Percentiles rank a stretch among this genome's conserved stretches.
phyloP scores from a whole-genome alignment of 1,140 invertebrate species.

The Fopius arisanus region DNA sequence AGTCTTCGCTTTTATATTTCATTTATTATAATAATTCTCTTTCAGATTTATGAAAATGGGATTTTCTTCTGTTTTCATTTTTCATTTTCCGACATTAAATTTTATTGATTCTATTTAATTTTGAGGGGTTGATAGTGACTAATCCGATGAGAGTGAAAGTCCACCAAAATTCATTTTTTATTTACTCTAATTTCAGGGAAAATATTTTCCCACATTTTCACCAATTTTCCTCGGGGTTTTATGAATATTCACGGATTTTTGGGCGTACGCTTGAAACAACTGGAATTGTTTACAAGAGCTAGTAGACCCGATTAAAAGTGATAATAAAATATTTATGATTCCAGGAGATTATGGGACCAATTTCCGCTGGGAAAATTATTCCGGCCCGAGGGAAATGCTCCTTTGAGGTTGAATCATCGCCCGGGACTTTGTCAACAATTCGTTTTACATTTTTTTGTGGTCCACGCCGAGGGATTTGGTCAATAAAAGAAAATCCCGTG shows the following conservation, averaged over 20 bases:
- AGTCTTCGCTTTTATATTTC: no score
- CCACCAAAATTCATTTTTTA: no score
- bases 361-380: background rate
- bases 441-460: background rate
- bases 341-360: background rate
- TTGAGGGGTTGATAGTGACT: no score
- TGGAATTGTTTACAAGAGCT: background rate
- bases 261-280: background rate
- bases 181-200: background rate
- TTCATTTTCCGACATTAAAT: no score
- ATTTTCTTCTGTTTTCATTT: no score
- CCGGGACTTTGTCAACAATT: background rate
- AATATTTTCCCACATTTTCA: background rate
- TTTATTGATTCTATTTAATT: no score
- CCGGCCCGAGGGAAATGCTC: background rate
- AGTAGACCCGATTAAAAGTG: background rate
- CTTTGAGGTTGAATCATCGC: background rate
- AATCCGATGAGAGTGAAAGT: no score
- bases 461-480: background rate
- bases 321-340: constrained; percentile 8
- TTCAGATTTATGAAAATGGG: no score
- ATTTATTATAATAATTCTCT: no score
- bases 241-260: background rate
- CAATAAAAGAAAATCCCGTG: background rate
- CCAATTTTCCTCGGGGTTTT: background rate